These are phyloP conservation scores for Cebidichthys violaceus DNA, from an alignment of 2,113 vertebrate species.

Conservation along the genomic window DNA sequence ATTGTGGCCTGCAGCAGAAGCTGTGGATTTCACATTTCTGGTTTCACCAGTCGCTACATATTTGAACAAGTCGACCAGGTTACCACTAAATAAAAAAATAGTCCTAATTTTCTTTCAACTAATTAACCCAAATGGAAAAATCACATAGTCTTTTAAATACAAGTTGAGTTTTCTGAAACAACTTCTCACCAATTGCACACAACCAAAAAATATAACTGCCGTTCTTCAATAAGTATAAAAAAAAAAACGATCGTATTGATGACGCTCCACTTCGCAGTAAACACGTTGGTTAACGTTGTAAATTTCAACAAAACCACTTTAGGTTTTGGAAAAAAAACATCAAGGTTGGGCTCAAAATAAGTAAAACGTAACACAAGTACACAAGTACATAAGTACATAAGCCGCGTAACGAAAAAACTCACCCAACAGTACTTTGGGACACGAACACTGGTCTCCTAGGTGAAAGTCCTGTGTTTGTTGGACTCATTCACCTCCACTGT, in stretches of 20 bases:
- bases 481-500: not conserved
- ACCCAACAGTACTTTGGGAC: no score
- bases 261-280: no score
- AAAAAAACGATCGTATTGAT: no score
- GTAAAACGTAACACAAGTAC: no score
- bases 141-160: not conserved
- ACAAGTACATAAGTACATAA: no score
- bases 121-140: not conserved
- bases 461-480: no score
- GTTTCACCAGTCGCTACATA: slow-evolving; percentile 18
- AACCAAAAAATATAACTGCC: not conserved
- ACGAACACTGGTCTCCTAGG: no score
- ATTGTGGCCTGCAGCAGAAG: slow-evolving; percentile 23
- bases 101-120: not conserved
- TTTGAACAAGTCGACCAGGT: not conserved
- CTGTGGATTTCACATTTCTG: slow-evolving; percentile 10
- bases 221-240: not conserved
- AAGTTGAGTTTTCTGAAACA: not conserved
- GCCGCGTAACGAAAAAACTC: no score
- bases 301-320: not conserved
- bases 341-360: no score
- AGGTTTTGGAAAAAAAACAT: not conserved
- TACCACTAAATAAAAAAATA: not conserved
- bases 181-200: not conserved
- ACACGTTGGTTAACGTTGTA: no score